A percentile compares a stretch with the other conserved stretches of the same genome.
Evolutionary conservation across 1,140 invertebrate species (phyloP).

Genomic region (Drosophila novamexicana): DNA sequence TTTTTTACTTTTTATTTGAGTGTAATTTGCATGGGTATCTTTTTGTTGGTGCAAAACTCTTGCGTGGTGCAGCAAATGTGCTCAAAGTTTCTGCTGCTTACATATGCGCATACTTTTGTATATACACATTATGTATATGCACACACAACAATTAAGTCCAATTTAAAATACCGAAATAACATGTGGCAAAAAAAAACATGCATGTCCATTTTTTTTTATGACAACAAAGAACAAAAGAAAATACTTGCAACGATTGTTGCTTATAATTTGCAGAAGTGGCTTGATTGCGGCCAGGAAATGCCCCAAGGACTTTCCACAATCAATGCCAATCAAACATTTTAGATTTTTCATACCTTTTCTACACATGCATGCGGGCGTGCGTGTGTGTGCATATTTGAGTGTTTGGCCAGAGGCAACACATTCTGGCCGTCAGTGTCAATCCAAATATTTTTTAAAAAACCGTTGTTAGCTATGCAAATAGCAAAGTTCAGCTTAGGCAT

Average conservation of each 20-base stretch:
- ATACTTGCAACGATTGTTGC: conserved; percentile 36
- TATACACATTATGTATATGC: not conserved
- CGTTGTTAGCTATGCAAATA: conserved; percentile 31
- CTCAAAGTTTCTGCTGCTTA: conserved; percentile 5
- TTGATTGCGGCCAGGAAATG: conserved; percentile 54
- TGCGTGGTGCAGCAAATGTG: conserved; percentile 6
- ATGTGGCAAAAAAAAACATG: not conserved
- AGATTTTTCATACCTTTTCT: conserved; percentile 37
- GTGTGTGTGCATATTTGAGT: not conserved
- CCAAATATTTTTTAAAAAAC: conserved; percentile 19
- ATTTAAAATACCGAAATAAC: not conserved
- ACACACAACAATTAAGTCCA: not conserved
- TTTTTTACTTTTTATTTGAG: not conserved
- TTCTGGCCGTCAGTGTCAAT: conserved; percentile 41
- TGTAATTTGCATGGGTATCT: conserved; percentile 1
- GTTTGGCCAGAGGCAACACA: conserved; percentile 23
- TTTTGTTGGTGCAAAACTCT: conserved; percentile 1
- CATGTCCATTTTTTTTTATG: conserved; percentile 4
- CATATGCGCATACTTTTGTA: not conserved
- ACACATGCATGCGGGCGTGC: not conserved
- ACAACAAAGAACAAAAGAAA: not conserved
- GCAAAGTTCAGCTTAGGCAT: conserved; percentile 4
- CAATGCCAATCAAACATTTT: conserved; percentile 50
- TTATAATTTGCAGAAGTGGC: conserved; percentile 44
- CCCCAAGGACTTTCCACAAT: conserved; percentile 39